Base-by-base conservation (phyloP, 2,113 vertebrate genomes). In the Nipponia nippon region DNA sequence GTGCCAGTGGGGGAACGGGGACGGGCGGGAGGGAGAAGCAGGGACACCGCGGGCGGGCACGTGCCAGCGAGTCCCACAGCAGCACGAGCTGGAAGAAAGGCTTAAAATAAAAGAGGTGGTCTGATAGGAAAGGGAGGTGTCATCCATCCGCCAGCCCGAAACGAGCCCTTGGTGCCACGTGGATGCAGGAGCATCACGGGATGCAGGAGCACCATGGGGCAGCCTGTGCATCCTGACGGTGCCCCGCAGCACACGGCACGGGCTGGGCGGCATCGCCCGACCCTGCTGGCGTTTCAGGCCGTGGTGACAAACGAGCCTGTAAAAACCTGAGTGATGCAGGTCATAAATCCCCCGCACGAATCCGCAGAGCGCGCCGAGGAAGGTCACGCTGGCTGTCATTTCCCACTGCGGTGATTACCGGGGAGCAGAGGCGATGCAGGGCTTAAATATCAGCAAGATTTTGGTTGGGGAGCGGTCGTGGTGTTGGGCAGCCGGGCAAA, bases 381-480 rank as follows among this genome's bases (percentile, higher is more conserved):
- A 70, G 72, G 92, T 53, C 80, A 25, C 1, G 5, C n/a, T 32
- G 84, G 49, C 65, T 8, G 62, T 18, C 4, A 0, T 22, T 73
- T 40, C 90, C 72, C 38, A 40, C n/a, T 3, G 1, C 6, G 3
- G 55, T 22, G 65, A 36, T 56, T 47, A 36, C 9, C 0, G 2
- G 2, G 5, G 52, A 76, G 52, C 65, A 53, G 56, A 42, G 70
- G 38, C 3, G 13, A 77, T 2, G 56, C 1, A 6, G 56, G 70
- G 58, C 23, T 89, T 7, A 50, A 83, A 69, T 62, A 40, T 1
- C 89, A 27, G 53, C 9, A 38, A 53, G 47, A 13, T 76, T 89
- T 62, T 1, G 3, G 23, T 7, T 13, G 4, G 70, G 63, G 55
- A 46, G 17, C 1, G 2, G 59, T 25, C 1, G 3, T 2, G 0